Percentiles rank a stretch among this genome's conserved stretches.
These are phyloP conservation scores for Hemicordylus capensis DNA, from an alignment of 2,113 vertebrate species.

Conservation along the genomic window DNA sequence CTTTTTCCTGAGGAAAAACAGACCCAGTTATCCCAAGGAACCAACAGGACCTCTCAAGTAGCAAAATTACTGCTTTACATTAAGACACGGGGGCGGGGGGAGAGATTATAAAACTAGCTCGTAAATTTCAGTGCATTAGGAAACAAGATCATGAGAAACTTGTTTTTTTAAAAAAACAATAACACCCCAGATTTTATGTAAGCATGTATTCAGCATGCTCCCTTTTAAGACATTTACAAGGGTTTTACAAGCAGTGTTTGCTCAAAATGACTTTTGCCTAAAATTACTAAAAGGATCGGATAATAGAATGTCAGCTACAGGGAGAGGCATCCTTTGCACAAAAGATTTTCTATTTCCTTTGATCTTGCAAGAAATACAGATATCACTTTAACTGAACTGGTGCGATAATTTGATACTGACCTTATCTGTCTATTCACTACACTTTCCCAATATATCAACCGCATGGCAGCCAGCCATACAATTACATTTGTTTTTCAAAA, in stretches of 20 bases:
- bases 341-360: constrained; percentile 46
- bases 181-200: constrained; percentile 23
- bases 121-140: constrained; percentile 48
- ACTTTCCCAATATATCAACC: constrained; percentile 54
- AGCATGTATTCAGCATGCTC: background rate
- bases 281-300: constrained; percentile 31
- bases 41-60: constrained; percentile 25
- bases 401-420: constrained; percentile 48
- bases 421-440: constrained; percentile 36
- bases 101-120: constrained; percentile 25
- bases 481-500: constrained; percentile 21
- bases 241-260: constrained; percentile 33
- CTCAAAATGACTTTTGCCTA: constrained; percentile 26
- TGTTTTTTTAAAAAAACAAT: constrained; percentile 5
- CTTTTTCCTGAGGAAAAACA: background rate
- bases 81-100: too few species aligned
- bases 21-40: background rate
- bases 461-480: background rate
- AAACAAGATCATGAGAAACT: constrained; percentile 49
- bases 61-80: background rate
- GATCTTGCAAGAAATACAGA: constrained; percentile 45
- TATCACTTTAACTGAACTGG: constrained; percentile 30
- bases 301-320: constrained; percentile 35
- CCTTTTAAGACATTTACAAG: background rate
- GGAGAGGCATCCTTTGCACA: constrained; percentile 33